Percentiles rank a stretch among this genome's conserved stretches.
Conservation (phyloP, 1,140 invertebrate species). For the Apis florea region DNA sequence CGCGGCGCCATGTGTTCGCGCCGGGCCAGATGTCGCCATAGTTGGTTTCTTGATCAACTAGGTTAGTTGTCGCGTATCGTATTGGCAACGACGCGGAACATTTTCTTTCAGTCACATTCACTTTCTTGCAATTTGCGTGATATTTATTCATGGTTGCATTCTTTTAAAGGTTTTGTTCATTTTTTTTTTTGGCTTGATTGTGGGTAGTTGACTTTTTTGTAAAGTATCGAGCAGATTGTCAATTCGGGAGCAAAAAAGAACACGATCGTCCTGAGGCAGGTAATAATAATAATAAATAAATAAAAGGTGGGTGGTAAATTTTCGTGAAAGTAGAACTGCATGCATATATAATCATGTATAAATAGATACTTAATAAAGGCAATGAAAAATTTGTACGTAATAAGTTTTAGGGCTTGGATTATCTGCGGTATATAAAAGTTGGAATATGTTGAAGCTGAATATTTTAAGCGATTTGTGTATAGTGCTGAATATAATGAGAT, state of each 20-base stretch:
- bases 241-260: slow-evolving; percentile 46
- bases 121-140: slow-evolving; percentile 28
- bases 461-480: slow-evolving; percentile 65
- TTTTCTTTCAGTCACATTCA: slow-evolving; percentile 32
- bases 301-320: slow-evolving; percentile 7
- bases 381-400: slow-evolving; percentile 56
- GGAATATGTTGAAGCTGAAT: slow-evolving; percentile 66
- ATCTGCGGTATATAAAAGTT: slow-evolving; percentile 57
- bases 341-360: slow-evolving; percentile 62
- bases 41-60: background rate
- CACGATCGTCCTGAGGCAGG: slow-evolving; percentile 49
- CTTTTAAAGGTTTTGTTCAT: background rate
- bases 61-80: slow-evolving; percentile 6
- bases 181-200: slow-evolving; percentile 1
- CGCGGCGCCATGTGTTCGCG: background rate
- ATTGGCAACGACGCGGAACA: slow-evolving; percentile 61
- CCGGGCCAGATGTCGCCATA: background rate
- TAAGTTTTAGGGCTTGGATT: slow-evolving; percentile 52
- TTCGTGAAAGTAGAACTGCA: slow-evolving; percentile 64
- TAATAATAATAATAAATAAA: slow-evolving; percentile 15
- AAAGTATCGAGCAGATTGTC: slow-evolving; percentile 43
- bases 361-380: slow-evolving; percentile 59
- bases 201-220: background rate
- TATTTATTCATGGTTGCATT: slow-evolving; percentile 29
- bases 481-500: slow-evolving; percentile 65